phyloP scores from a whole-genome alignment of 2,888 invertebrate genomes.

The Sclerodermus sp. region DNA sequence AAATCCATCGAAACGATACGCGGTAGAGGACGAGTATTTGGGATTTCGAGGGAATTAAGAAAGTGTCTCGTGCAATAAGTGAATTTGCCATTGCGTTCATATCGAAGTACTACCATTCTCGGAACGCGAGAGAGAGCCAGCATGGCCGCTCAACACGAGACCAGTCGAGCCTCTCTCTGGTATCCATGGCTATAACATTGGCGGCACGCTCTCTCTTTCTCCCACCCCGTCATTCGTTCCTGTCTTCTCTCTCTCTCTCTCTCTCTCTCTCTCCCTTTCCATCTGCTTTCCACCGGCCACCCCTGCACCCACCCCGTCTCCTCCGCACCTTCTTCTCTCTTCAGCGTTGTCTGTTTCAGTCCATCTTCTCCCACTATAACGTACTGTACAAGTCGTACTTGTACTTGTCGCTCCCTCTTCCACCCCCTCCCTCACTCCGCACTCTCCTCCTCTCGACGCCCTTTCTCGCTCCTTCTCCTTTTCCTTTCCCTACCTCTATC shows the following conservation, averaged over 20 bases:
- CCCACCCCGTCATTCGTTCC: slow-evolving; percentile 11
- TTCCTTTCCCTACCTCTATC: slow-evolving; percentile 7
- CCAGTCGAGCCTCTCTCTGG: slow-evolving; percentile 30
- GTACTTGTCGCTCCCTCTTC: not conserved
- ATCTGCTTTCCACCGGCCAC: not conserved
- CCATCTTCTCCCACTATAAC: slow-evolving; percentile 2
- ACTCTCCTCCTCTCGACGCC: slow-evolving; percentile 5
- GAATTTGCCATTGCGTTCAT: slow-evolving; percentile 17
- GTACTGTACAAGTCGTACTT: no score
- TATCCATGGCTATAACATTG: slow-evolving; percentile 21
- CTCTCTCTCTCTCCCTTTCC: slow-evolving; percentile 7
- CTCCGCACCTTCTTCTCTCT: slow-evolving; percentile 4
- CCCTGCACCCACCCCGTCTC: no score
- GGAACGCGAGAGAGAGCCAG: slow-evolving; percentile 37
- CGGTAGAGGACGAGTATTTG: no score
- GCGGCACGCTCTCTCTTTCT: slow-evolving; percentile 13
- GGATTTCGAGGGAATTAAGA: no score
- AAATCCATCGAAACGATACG: no score
- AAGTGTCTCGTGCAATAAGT: slow-evolving; percentile 7
- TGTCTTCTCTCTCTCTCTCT: slow-evolving; percentile 13
- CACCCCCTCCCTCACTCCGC: not conserved
- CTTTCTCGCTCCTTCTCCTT: slow-evolving; percentile 10
- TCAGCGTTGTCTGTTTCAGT: not conserved
- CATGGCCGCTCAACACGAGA: slow-evolving; percentile 41
- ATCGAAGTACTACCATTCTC: slow-evolving; percentile 20